phyloP scores from a whole-genome alignment of 1,140 invertebrate species.

The Hylaeus anthracinus region DNA sequence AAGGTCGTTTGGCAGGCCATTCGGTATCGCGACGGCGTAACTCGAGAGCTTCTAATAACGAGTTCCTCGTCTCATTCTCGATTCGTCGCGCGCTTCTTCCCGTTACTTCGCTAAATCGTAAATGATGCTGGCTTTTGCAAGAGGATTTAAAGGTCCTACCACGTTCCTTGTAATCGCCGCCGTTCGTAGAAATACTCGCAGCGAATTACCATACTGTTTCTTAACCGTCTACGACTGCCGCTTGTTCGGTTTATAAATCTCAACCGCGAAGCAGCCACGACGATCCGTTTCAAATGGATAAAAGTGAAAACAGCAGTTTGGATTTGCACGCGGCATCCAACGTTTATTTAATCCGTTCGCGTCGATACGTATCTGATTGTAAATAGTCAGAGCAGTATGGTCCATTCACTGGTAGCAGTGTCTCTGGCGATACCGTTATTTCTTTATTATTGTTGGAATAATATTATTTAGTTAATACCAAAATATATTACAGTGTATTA shows the following conservation, averaged over 20 bases:
- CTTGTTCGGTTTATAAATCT: not conserved
- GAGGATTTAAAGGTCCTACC: conserved; percentile 69
- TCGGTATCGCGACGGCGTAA: conserved; percentile 22
- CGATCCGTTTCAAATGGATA: not conserved
- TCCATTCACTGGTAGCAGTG: too few relatives aligned
- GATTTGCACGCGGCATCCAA: too few relatives aligned
- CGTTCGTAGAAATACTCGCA: conserved; percentile 51
- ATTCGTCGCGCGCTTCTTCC: conserved; percentile 67
- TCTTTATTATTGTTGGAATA: too few relatives aligned
- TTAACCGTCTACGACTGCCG: not conserved
- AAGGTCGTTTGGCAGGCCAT: not conserved
- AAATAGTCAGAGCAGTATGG: too few relatives aligned
- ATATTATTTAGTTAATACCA: too few relatives aligned
- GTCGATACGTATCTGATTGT: too few relatives aligned
- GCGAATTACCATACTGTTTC: conserved; percentile 57
- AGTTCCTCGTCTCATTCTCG: conserved; percentile 64
- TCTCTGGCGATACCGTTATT: too few relatives aligned
- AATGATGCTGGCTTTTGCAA: conserved; percentile 69
- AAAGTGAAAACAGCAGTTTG: not conserved
- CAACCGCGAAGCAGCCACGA: not conserved
- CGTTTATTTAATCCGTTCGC: too few relatives aligned
- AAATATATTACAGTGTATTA: too few relatives aligned
- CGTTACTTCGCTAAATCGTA: conserved; percentile 68
- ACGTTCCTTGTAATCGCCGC: conserved; percentile 56
- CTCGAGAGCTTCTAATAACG: conserved; percentile 62